Evolutionary conservation across 2,888 invertebrate genomes (phyloP), one percentile per base, ranked within the genome.

Genomic region (Antheraea assamensis): DNA sequence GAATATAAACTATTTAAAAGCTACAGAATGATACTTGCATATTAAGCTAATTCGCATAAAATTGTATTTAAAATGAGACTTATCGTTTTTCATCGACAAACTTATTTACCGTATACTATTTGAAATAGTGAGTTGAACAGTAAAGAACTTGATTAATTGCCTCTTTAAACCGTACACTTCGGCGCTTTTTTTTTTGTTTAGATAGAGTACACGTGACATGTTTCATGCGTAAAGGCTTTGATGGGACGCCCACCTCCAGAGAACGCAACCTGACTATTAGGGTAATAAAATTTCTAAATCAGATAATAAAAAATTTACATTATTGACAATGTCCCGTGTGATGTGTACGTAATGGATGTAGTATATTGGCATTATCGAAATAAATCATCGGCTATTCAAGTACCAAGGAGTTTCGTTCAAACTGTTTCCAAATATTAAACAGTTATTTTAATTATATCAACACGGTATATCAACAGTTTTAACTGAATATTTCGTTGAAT

Each of bases 221-320:
- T 76, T 78, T 72, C 78, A 80, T 80, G 79, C 80, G 78, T 79
- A 82, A 85, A 81, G 78, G 76, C 79, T 78, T 76, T 75, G 79
- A 76, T 74, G 75, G 75, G 74, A 81, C 91, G 87, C 90, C 90
- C 89, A 90, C 89, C 80, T 78, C 77, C 77, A 70, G 58, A 74
- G 70, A 74, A 58, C 72, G 75, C 77, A 77, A 71, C 78, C 78
- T 71, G 70, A 80, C 78, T 83, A 82, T 88, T 87, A 81, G 75
- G 78, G 81, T 80, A 79, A 86, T 92, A 92, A 91, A 91, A 88
- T 84, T 84, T 85, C 84, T 81, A 88, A 89, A 89, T 88, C 85
- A 82, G 86, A 85, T 84, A 88, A 85, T 90, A 90, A 90, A 89
- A 87, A 80, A 80, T 82, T 84, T 76, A 91, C 87, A 88, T 91